Percentiles rank a stretch among this genome's conserved stretches.
Conservation (phyloP, 2,113 vertebrate genomes). For the Bujurquina vittata region DNA sequence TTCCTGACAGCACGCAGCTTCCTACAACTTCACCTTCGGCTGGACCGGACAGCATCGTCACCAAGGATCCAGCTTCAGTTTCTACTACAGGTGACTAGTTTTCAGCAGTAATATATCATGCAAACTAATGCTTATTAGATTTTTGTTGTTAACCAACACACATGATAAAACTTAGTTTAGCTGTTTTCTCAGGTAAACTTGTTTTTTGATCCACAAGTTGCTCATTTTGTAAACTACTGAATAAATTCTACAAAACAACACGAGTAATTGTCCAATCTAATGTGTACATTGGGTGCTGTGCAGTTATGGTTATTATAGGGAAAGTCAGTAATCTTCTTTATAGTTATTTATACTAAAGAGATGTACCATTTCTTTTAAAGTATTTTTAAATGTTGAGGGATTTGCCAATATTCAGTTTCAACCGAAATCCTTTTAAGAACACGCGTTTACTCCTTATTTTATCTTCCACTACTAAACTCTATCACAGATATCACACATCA, state of each 20-base stretch:
- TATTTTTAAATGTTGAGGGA: neutral
- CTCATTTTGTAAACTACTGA: neutral
- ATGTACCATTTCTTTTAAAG: neutral
- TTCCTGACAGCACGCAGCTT: neutral
- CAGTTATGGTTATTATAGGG: fast-evolving
- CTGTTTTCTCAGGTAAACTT: too few species aligned
- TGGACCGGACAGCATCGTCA: constrained; percentile 44
- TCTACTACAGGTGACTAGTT: constrained; percentile 51
- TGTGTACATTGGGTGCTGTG: neutral
- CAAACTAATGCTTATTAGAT: neutral
- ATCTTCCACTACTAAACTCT: neutral
- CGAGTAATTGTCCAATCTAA: neutral
- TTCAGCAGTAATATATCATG: neutral
- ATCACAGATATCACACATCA: neutral
- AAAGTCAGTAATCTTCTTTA: neutral
- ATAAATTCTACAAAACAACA: neutral
- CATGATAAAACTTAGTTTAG: neutral
- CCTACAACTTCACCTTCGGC: constrained; percentile 31
- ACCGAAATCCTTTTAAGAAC: constrained; percentile 1
- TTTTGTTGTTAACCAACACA: neutral
- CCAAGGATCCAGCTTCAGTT: neutral
- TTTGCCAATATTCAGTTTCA: neutral
- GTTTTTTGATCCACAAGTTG: too few species aligned
- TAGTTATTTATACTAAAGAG: neutral
- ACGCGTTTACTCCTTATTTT: neutral